Evolutionary conservation across 2,797 vertebrate species (phyloP).

Genomic region (Gobionotothen gibberifrons): DNA sequence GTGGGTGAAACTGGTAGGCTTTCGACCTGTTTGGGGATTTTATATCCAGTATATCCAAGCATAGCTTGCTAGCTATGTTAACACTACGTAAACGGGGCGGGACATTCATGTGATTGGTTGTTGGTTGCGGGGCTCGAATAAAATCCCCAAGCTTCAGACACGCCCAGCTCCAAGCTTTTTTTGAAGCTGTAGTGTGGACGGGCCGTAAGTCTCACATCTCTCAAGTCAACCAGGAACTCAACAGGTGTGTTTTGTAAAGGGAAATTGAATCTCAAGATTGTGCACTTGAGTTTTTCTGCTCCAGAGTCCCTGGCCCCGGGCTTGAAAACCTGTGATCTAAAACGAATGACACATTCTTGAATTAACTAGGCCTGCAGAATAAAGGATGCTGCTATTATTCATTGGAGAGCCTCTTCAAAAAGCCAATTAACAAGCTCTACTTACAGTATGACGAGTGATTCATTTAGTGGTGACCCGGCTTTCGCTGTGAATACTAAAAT

Average conservation of each 20-base stretch:
- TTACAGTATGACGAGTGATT: slow-evolving; percentile 56
- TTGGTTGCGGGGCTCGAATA: no score
- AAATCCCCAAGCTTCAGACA: no score
- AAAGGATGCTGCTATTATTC: slow-evolving; percentile 55
- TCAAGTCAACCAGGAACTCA: background rate
- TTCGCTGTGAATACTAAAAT: slow-evolving; percentile 49
- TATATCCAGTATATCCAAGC: no score
- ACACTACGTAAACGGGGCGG: no score
- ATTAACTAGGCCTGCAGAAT: slow-evolving; percentile 51
- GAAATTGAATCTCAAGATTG: slow-evolving; percentile 14
- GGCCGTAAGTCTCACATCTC: no score
- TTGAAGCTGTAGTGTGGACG: no score
- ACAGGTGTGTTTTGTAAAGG: slow-evolving; percentile 15
- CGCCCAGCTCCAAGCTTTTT: no score
- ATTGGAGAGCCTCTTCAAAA: slow-evolving; percentile 56
- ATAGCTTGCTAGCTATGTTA: no score
- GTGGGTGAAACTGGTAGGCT: no score
- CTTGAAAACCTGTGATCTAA: slow-evolving; percentile 50
- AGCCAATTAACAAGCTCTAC: slow-evolving; percentile 62
- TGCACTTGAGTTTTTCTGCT: background rate
- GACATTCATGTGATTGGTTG: no score
- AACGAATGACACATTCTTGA: slow-evolving; percentile 57
- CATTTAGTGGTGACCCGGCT: slow-evolving; percentile 45
- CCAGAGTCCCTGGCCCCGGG: background rate
- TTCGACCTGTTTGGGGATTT: no score